These are phyloP conservation scores for Anoplophora glabripennis DNA, from an alignment of 1,140 invertebrate genomes.

Conservation along the genomic window DNA sequence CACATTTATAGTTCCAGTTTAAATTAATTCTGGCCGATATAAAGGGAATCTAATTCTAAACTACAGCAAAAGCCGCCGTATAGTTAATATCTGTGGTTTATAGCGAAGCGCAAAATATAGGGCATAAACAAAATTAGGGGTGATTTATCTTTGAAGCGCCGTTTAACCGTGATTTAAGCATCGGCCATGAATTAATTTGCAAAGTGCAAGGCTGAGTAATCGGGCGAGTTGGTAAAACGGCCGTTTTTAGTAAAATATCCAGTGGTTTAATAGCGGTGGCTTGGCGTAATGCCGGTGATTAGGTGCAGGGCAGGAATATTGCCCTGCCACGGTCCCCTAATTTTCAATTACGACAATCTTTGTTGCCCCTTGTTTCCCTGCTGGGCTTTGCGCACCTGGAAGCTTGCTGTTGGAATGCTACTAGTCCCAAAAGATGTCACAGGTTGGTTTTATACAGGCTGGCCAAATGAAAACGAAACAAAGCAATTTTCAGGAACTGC, in stretches of 20 bases:
- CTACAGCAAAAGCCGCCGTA: background rate
- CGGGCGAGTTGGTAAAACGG: background rate
- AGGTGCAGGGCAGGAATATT: conserved; percentile 13
- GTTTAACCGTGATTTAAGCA: conserved; percentile 11
- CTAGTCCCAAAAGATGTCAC: too few species aligned
- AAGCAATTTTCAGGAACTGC: too few species aligned
- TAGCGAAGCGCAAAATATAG: conserved; percentile 9
- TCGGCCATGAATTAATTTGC: conserved; percentile 16
- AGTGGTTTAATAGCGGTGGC: conserved; percentile 2
- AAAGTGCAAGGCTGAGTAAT: conserved; percentile 4
- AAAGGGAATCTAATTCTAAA: background rate
- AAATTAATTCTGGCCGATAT: background rate
- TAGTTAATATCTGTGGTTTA: background rate
- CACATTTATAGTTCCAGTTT: too few species aligned
- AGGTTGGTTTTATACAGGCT: too few species aligned
- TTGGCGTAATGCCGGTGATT: conserved; percentile 18
- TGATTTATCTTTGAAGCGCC: too few species aligned
- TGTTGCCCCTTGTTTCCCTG: conserved; percentile 4
- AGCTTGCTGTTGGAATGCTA: too few species aligned
- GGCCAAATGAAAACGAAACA: too few species aligned
- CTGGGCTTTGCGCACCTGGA: too few species aligned
- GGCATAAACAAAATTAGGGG: conserved; percentile 8
- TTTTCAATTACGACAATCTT: conserved; percentile 1
- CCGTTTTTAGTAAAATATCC: too few species aligned
- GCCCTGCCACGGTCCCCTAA: conserved; percentile 6